Conservation (phyloP, 2,888 invertebrate genomes). For the Stenotaenia linearis region DNA sequence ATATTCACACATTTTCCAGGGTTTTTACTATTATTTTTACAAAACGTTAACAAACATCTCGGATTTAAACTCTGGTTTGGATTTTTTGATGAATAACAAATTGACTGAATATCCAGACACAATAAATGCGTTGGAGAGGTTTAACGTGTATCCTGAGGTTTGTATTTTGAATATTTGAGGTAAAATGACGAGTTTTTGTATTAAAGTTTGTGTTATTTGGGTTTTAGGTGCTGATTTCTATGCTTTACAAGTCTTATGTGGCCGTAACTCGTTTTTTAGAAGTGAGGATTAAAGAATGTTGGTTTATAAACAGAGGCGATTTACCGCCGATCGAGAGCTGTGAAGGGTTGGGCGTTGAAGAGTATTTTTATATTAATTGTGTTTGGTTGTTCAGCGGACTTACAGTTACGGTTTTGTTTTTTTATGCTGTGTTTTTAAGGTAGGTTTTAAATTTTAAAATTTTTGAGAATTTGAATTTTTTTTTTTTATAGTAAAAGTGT, state of each 20-base stretch:
- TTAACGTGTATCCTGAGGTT: constrained; percentile 81
- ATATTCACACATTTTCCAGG: too few species aligned
- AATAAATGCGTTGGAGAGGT: constrained; percentile 73
- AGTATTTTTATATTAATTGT: constrained; percentile 72
- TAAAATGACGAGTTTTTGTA: background rate
- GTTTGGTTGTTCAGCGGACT: constrained; percentile 69
- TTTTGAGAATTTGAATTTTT: too few species aligned
- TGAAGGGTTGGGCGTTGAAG: constrained; percentile 67
- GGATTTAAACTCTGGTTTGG: constrained; percentile 43
- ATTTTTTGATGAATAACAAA: constrained; percentile 60
- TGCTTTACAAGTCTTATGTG: constrained; percentile 53
- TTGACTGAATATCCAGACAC: constrained; percentile 73
- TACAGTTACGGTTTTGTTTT: constrained; percentile 62
- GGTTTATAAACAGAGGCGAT: constrained; percentile 59
- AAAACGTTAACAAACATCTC: constrained; percentile 52
- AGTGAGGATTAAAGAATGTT: constrained; percentile 51
- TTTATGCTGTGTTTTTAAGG: constrained; percentile 64
- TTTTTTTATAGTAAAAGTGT: constrained; percentile 59
- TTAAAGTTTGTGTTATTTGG: background rate
- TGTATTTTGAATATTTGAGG: constrained; percentile 47
- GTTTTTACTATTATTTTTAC: constrained; percentile 82
- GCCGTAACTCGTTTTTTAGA: constrained; percentile 46
- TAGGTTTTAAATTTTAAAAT: constrained; percentile 42
- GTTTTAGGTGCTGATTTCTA: constrained; percentile 51
- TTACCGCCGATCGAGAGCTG: constrained; percentile 64